These are phyloP conservation scores for Marasmarcha lunaedactyla DNA, from an alignment of 2,888 invertebrate genomes.

Conservation along the genomic window DNA sequence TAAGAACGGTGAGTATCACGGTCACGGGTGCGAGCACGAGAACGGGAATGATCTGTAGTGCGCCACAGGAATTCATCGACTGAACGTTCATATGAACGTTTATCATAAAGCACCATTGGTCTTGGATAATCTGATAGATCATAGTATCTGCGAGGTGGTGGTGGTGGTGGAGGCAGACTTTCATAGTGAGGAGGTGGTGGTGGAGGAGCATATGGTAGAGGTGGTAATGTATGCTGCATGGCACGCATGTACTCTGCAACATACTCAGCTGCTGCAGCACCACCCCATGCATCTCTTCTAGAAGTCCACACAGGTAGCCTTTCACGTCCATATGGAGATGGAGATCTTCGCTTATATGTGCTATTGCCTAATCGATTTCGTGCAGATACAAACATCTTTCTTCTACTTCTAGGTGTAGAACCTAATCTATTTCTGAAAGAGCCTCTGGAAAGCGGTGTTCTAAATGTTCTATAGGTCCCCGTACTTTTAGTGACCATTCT, in stretches of 20 bases:
- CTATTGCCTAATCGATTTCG: slow-evolving; percentile 71
- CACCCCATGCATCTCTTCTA: slow-evolving; percentile 53
- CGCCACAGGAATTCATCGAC: slow-evolving; percentile 90
- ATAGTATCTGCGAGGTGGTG: slow-evolving; percentile 71
- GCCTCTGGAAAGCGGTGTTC: slow-evolving; percentile 55
- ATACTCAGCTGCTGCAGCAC: slow-evolving; percentile 71
- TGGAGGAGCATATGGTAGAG: slow-evolving; percentile 83
- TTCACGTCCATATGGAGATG: slow-evolving; percentile 71
- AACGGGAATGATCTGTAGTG: slow-evolving; percentile 77
- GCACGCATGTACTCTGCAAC: slow-evolving; percentile 91
- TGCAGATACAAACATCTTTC: slow-evolving; percentile 74
- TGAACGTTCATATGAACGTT: slow-evolving; percentile 87
- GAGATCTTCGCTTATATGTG: slow-evolving; percentile 68
- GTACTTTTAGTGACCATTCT: slow-evolving; percentile 66
- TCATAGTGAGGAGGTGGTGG: slow-evolving; percentile 68
- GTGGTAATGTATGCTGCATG: slow-evolving; percentile 88
- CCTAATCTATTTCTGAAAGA: slow-evolving; percentile 64
- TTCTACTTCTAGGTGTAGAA: slow-evolving; percentile 60
- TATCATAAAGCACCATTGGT: slow-evolving; percentile 74
- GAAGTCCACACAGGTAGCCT: slow-evolving; percentile 75
- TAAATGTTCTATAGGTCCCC: slow-evolving; percentile 60
- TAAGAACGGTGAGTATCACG: slow-evolving; percentile 71
- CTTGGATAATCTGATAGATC: slow-evolving; percentile 84
- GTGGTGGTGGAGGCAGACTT: slow-evolving; percentile 77
- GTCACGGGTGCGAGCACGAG: slow-evolving; percentile 69